Evolutionary conservation across 1,140 invertebrate species (phyloP).

Genomic region (Condylostylus longicornis): DNA sequence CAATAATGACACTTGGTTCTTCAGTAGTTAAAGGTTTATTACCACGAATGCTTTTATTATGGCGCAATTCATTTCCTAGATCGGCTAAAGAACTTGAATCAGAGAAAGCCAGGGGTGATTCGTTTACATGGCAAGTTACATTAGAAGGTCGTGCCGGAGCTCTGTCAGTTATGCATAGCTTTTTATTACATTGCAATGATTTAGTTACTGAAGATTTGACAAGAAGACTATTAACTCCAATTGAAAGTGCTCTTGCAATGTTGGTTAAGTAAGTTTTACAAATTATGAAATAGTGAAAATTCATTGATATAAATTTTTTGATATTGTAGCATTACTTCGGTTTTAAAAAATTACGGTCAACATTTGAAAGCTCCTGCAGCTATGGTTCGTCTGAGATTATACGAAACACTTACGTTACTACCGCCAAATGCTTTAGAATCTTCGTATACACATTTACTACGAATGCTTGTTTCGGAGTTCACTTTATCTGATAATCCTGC

Average conservation of each 20-base stretch:
- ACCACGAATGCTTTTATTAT: slow-evolving; percentile 84
- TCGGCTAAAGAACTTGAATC: slow-evolving; percentile 91
- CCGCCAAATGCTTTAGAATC: slow-evolving; percentile 71
- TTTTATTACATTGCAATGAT: slow-evolving; percentile 79
- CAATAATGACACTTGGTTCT: slow-evolving; percentile 92
- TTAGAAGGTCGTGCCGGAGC: slow-evolving; percentile 92
- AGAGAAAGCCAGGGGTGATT: slow-evolving; percentile 92
- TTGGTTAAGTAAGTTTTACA: slow-evolving; percentile 63
- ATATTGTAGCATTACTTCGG: slow-evolving; percentile 51
- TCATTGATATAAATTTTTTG: slow-evolving; percentile 2
- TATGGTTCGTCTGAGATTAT: slow-evolving; percentile 78
- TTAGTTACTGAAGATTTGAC: slow-evolving; percentile 84
- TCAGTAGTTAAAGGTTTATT: slow-evolving; percentile 77
- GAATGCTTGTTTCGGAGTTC: slow-evolving; percentile 93
- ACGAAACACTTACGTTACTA: slow-evolving; percentile 74
- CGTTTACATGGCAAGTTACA: slow-evolving; percentile 98
- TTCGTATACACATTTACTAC: slow-evolving; percentile 70
- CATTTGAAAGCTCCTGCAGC: slow-evolving; percentile 86
- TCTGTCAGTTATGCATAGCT: slow-evolving; percentile 86
- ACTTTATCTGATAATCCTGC: slow-evolving; percentile 88
- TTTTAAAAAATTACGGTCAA: slow-evolving; percentile 85
- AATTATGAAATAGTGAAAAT: slow-evolving; percentile 1
- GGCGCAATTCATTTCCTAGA: slow-evolving; percentile 95
- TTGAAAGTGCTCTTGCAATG: slow-evolving; percentile 89
- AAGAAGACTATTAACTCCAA: slow-evolving; percentile 69